Conservation (phyloP, 2,113 vertebrate genomes). For the Manacus vitellinus region DNA sequence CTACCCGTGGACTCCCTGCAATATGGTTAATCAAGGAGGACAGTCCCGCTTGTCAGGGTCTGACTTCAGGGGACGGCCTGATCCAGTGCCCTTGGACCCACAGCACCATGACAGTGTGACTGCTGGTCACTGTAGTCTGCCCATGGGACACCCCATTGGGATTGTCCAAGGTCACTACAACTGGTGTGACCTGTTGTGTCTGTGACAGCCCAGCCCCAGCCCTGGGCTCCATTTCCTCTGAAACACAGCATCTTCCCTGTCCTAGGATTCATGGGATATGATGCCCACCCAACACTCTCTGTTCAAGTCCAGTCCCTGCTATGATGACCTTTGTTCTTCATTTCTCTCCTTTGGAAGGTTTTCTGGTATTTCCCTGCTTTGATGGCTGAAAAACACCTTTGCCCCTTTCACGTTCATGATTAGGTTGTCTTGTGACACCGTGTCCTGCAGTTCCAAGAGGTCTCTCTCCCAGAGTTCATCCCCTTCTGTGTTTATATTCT, state of each 20-base stretch:
- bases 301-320: not conserved
- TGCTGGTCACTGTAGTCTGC: not conserved
- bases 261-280: accelerated
- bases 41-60: not conserved
- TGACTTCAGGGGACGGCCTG: not conserved
- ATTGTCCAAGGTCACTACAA: not conserved
- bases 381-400: not conserved
- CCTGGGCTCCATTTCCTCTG: not conserved
- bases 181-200: not conserved
- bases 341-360: not conserved
- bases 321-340: not conserved
- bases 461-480: not conserved
- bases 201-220: not conserved
- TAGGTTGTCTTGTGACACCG: not conserved
- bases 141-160: not conserved
- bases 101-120: not conserved
- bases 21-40: not conserved
- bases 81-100: too few species aligned
- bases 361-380: not conserved
- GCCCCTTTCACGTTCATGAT: not conserved
- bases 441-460: not conserved
- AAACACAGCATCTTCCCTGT: not conserved
- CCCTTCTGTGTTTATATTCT: not conserved
- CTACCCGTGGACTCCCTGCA: not conserved
- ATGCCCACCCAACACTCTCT: not conserved